Conservation (phyloP, 2,888 invertebrate species). For the Synanthedon myopaeformis region DNA sequence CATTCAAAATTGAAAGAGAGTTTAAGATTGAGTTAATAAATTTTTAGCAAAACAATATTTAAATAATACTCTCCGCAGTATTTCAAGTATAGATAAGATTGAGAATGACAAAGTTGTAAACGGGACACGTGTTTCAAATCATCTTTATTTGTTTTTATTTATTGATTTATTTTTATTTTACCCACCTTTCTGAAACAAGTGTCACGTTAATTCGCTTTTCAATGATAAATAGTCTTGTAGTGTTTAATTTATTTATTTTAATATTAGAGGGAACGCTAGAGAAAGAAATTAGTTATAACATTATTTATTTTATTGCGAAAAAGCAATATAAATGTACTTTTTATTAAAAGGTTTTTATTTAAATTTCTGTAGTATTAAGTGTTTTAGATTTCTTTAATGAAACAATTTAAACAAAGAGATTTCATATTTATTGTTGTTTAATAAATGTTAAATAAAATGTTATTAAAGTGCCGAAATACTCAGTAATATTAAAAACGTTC, state of each 20-base stretch:
- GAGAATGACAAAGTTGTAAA: neutral
- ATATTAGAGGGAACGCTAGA: neutral
- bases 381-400: no score
- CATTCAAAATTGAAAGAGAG: no score
- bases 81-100: no score
- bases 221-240: slow-evolving; percentile 8
- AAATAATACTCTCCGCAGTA: no score
- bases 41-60: no score
- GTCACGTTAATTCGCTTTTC: slow-evolving; percentile 4
- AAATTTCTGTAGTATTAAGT: neutral
- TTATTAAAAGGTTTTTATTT: slow-evolving; percentile 39
- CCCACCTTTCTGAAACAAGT: slow-evolving; percentile 7
- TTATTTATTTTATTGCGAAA: neutral
- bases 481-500: no score
- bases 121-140: slow-evolving; percentile 5
- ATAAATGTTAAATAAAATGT: no score
- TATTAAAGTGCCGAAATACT: no score
- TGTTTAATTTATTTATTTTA: slow-evolving; percentile 5
- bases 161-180: slow-evolving; percentile 4
- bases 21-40: no score
- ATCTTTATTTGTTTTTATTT: slow-evolving; percentile 1
- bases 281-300: neutral
- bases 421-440: no score
- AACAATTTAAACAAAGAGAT: no score
- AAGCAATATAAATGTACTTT: slow-evolving; percentile 26